Conservation (phyloP, 1,140 invertebrate genomes). For the Drosophila carrolli region DNA sequence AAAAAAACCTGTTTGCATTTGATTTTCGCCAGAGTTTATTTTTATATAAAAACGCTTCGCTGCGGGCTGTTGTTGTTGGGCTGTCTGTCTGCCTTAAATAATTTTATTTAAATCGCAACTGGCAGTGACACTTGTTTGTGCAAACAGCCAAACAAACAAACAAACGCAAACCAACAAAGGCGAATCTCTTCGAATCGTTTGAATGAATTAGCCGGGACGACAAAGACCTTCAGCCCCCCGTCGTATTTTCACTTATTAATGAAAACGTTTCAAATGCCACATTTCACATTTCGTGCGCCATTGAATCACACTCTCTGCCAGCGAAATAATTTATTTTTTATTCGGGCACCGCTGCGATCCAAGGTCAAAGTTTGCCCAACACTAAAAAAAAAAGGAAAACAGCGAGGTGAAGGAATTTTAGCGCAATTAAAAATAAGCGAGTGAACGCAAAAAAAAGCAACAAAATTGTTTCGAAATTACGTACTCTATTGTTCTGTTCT, state of each 20-base stretch:
- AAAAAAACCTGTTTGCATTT: conserved; percentile 68
- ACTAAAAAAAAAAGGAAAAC: conserved; percentile 14
- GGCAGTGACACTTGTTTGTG: conserved; percentile 74
- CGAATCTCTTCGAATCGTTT: conserved; percentile 52
- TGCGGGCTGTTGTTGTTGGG: conserved; percentile 14
- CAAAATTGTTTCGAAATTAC: conserved; percentile 63
- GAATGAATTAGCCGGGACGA: conserved; percentile 63
- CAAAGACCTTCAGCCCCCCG: conserved; percentile 6
- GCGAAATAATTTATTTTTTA: conserved; percentile 47
- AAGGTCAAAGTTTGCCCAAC: conserved; percentile 72
- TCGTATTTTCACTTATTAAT: conserved; percentile 66
- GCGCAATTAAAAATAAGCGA: conserved; percentile 60
- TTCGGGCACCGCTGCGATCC: conserved; percentile 30
- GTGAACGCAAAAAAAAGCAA: conserved; percentile 12
- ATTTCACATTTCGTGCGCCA: conserved; percentile 66
- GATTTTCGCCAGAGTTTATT: conserved; percentile 58
- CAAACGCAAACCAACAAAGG: conserved; percentile 48
- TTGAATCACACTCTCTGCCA: conserved; percentile 59
- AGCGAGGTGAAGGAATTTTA: conserved; percentile 51
- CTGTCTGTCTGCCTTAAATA: conserved; percentile 59
- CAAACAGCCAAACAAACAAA: conserved; percentile 51
- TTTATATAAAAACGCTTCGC: conserved; percentile 42
- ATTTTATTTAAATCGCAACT: conserved; percentile 73
- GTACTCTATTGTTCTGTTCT: conserved; percentile 42
- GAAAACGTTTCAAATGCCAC: conserved; percentile 76